These are phyloP conservation scores for Polypterus bichir DNA, from an alignment of 2,113 vertebrate species.

Conservation along the genomic window DNA sequence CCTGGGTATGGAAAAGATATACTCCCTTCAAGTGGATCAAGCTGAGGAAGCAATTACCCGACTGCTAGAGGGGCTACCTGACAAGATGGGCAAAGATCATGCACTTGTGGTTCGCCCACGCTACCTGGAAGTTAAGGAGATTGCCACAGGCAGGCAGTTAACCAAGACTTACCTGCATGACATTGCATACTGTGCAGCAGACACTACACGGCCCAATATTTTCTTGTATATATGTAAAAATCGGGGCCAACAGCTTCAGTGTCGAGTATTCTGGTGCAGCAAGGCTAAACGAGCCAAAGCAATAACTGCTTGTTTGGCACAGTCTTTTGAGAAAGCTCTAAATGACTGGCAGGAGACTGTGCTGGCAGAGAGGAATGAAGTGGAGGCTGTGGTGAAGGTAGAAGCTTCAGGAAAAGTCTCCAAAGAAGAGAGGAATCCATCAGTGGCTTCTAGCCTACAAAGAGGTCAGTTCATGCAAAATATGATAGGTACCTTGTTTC, in stretches of 20 bases:
- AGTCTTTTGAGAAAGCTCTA: constrained; percentile 54
- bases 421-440: too few species aligned
- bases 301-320: constrained; percentile 52
- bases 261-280: constrained; percentile 61
- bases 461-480: too few species aligned
- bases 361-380: constrained; percentile 6
- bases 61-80: constrained; percentile 36
- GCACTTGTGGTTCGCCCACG: constrained; percentile 54
- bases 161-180: constrained; percentile 64
- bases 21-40: constrained; percentile 54
- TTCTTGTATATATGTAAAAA: constrained; percentile 62
- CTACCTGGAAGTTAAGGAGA: constrained; percentile 62
- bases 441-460: too few species aligned
- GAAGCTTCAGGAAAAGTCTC: too few species aligned
- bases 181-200: constrained; percentile 56
- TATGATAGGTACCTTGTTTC: too few species aligned
- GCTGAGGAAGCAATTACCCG: constrained; percentile 49
- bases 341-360: constrained; percentile 47
- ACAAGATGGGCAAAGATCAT: constrained; percentile 51
- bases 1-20: constrained; percentile 58
- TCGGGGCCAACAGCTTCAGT: constrained; percentile 58
- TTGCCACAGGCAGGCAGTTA: constrained; percentile 58
- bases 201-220: constrained; percentile 45
- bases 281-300: constrained; percentile 49
- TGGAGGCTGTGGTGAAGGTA: too few species aligned